phyloP scores from a whole-genome alignment of 2,888 invertebrate genomes.

The Gymnocheta viridis region DNA sequence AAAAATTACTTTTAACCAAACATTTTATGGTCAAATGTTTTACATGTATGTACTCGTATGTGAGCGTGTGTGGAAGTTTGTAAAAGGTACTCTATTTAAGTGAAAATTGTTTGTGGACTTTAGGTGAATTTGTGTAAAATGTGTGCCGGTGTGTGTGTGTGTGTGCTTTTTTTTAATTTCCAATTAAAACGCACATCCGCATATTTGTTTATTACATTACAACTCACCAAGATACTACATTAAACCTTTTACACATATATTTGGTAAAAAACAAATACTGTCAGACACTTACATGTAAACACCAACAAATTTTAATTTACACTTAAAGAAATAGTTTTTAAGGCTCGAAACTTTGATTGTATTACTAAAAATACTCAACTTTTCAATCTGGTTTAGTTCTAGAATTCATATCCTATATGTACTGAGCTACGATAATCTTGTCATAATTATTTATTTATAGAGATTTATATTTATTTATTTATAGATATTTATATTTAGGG shows the following conservation, averaged over 20 bases:
- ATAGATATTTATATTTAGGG: too few relatives aligned
- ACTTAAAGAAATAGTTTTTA: background rate
- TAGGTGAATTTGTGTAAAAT: background rate
- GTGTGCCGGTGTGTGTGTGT: background rate
- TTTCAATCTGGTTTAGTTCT: too few relatives aligned
- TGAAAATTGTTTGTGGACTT: background rate
- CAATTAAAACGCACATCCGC: constrained; percentile 70
- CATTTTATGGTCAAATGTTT: constrained; percentile 44
- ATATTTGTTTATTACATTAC: constrained; percentile 67
- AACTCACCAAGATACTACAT: constrained; percentile 50
- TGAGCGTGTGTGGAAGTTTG: background rate
- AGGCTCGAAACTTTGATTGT: too few relatives aligned
- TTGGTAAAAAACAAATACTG: background rate
- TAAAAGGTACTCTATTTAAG: background rate
- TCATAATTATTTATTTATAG: too few relatives aligned
- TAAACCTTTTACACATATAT: constrained; percentile 61
- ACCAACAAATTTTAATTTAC: background rate
- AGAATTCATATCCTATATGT: too few relatives aligned
- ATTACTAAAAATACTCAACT: too few relatives aligned
- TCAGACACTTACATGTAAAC: background rate
- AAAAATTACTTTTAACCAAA: constrained; percentile 30
- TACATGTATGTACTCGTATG: constrained; percentile 6
- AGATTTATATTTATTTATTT: too few relatives aligned
- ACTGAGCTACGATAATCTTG: too few relatives aligned
- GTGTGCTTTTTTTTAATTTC: constrained; percentile 45